Evolutionary conservation across 2,113 vertebrate genomes (phyloP).

Genomic region (Micronycteris hirsuta): DNA sequence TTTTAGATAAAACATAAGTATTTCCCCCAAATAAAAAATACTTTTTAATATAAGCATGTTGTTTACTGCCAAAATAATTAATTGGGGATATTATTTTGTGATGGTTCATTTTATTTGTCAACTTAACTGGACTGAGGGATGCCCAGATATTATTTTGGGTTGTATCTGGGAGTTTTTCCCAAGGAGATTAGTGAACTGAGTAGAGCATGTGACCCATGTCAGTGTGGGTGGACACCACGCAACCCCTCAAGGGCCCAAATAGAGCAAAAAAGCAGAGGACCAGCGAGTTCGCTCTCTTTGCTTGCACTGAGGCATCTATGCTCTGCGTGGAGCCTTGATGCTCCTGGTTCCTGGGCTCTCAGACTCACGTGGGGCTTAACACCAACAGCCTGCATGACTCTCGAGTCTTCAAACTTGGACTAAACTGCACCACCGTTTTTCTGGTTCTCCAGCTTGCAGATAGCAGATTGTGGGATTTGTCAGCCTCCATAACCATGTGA

Average conservation of each 20-base stretch:
- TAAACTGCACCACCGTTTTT: not conserved
- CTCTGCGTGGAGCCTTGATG: not conserved
- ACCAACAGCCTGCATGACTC: not conserved
- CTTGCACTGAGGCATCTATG: not conserved
- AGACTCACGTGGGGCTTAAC: not conserved
- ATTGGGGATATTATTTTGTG: not conserved
- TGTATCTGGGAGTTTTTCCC: not conserved
- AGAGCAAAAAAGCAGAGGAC: not conserved
- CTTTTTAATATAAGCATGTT: not conserved
- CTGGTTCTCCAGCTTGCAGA: not conserved
- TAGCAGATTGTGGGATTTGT: not conserved
- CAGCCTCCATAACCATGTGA: not conserved
- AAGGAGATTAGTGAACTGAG: not conserved
- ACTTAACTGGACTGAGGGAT: not conserved
- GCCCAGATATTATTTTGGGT: not conserved
- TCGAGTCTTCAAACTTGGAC: not conserved
- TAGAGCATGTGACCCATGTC: not conserved
- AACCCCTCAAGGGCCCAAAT: not conserved
- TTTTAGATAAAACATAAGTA: not conserved
- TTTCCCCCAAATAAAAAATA: not conserved
- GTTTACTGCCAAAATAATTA: not conserved
- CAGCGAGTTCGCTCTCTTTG: not conserved
- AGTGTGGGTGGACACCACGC: not conserved
- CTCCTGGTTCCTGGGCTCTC: not conserved
- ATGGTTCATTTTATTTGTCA: not conserved